Conservation (phyloP, 2,113 vertebrate species). For the Urocolius indicus region DNA sequence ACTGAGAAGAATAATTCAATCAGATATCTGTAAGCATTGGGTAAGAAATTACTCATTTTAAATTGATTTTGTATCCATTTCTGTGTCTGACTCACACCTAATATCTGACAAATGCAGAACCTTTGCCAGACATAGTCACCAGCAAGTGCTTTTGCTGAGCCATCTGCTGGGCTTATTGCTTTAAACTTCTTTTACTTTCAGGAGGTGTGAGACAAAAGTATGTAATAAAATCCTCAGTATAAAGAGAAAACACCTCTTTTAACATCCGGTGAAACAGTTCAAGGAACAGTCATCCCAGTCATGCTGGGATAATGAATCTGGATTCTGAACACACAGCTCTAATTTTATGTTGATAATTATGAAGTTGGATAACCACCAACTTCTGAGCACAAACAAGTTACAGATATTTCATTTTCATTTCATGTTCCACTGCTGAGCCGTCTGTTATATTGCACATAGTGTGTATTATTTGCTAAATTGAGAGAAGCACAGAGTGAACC, state of each 20-base stretch:
- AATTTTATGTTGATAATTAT: conserved; percentile 59
- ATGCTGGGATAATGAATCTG: conserved; percentile 31
- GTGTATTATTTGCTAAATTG: conserved; percentile 34
- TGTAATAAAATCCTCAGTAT: not conserved
- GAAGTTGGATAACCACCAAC: conserved; percentile 53
- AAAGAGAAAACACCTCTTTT: not conserved
- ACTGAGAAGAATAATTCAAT: not conserved
- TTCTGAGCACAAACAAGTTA: conserved; percentile 56
- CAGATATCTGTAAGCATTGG: not conserved
- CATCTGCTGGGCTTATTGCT: conserved; percentile 9
- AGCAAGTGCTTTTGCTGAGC: not conserved
- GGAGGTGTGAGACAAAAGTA: not conserved
- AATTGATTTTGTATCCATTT: not conserved
- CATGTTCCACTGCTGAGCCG: conserved; percentile 39
- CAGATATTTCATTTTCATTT: conserved; percentile 43
- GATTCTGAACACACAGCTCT: conserved; percentile 38
- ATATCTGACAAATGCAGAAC: conserved; percentile 1
- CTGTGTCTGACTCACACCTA: not conserved
- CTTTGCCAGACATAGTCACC: conserved; percentile 15
- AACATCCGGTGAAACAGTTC: not conserved
- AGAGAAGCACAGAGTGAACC: conserved; percentile 7
- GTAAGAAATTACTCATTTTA: not conserved
- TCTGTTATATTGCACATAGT: conserved; percentile 44
- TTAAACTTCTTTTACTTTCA: conserved; percentile 48
- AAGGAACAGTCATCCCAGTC: conserved; percentile 19